Evolutionary conservation across 1,140 invertebrate species (phyloP), one percentile per base, ranked within the genome.

Genomic region (Pogonognathellus flavescens): DNA sequence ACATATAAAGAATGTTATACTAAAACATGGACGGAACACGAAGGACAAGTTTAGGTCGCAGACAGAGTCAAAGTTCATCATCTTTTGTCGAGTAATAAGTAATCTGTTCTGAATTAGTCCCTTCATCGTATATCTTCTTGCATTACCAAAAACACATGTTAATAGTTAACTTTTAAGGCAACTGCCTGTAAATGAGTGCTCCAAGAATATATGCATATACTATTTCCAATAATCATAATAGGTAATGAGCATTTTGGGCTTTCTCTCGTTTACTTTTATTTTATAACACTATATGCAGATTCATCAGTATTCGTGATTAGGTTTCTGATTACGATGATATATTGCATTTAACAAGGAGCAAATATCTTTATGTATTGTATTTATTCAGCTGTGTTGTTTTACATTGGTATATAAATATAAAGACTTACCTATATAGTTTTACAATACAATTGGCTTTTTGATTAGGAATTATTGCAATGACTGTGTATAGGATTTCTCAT

Each of bases 221-320:
- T 41, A 6, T 41, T 41, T 60, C 18, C 18, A 60, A 11, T 20
- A 60, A 20, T 60, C 59, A 18, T 18, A 60, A 60, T 20, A 11
- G 59, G 59, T 18, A 60, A 18, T 60, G n/a, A 60, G 59, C 16
- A 11, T 60, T 60, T 60, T 60, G 59, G 59, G 59, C 59, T 60
- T 60, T 60, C 59, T 60, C 59, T 60, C 22, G 16, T 60, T 60
- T 60, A 60, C 59, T 10, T 18, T 20, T 60, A 60, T 41, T 41
- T 41, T 41, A 41, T 18, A 20, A 16, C 18, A 8, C 16, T n/a
- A 60, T 60, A 20, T n/a, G 18, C 59, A 22, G 8, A n/a, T n/a
- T 60, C 22, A 60, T 18, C 22, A 10, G 18, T 20, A 60, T 18
- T 60, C 18, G 0, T 20, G n/a, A 60, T 20, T 18, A n/a, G 55